Percentiles rank a stretch among this genome's conserved stretches.
Conservation (phyloP, 92 coral and sea anemone species). For the Zoanthus sansibaricus region DNA sequence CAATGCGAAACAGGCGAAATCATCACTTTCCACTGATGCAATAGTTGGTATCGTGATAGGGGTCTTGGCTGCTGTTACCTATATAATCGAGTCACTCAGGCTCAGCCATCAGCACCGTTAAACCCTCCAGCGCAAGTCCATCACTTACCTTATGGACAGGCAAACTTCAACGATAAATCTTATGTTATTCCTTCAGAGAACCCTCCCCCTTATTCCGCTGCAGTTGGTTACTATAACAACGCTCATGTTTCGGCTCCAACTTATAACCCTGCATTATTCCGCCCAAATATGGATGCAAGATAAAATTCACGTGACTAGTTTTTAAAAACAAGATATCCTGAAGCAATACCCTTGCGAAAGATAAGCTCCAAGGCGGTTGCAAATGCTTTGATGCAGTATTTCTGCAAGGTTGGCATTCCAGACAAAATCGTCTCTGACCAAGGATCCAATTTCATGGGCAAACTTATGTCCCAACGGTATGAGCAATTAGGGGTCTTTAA, state of each 20-base stretch:
- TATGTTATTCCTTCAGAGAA: background rate
- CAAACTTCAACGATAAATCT: background rate
- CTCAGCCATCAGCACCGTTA: conserved; percentile 3
- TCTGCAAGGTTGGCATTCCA: conserved; percentile 55
- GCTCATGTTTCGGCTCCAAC: background rate
- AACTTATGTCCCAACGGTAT: conserved; percentile 12
- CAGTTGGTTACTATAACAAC: background rate
- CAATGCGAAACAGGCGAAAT: background rate
- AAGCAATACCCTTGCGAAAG: conserved; percentile 58
- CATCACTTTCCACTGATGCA: background rate
- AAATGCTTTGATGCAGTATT: background rate
- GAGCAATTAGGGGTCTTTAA: background rate
- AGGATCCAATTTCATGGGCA: too few relatives aligned
- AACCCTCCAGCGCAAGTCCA: background rate
- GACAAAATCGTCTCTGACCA: background rate
- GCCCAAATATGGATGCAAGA: too few relatives aligned
- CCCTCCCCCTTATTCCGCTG: background rate
- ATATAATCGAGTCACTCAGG: background rate
- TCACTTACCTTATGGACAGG: background rate
- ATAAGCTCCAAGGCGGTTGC: too few relatives aligned
- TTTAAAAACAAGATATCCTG: conserved; percentile 6
- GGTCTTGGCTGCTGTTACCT: background rate
- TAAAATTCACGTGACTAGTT: too few relatives aligned
- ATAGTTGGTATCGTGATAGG: background rate
- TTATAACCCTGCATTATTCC: background rate